Base-by-base conservation (phyloP, 37 sponge, comb jelly and placozoan genomes). In the Axinella damicornis region DNA sequence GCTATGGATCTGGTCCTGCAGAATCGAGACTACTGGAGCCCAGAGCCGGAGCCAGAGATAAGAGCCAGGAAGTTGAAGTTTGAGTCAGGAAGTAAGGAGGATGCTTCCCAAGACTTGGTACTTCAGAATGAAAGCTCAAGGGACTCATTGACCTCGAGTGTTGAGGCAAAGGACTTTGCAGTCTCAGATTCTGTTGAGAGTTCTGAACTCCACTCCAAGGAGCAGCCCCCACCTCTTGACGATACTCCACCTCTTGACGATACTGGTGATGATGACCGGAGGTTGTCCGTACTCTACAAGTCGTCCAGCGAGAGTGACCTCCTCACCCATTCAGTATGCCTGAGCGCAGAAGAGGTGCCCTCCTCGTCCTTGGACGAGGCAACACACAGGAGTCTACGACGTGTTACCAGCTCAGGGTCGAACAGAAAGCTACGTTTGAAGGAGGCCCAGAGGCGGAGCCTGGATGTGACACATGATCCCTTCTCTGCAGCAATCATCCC, bases 271-370 rank as follows among this genome's bases (percentile, higher is more conserved):
- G 35, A 25, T 38, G 82, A 70, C 22, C 63, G 25, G 64, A 62
- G 58, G 53, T n/a, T 21, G 64, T 63, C 60, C 22, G 21, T 38
- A 53, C 59, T 82, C 0, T 73, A 39, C 36, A 78, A 79, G 64
- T 78, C 87, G 27, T 79, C 65, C 73, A 86, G 87, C 37, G 87
- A 86, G 24, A 64, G 87, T 20, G 79, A 79, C 28, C 30, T 86
- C 0, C 71, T 32, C 16, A 22, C 33, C 28, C 68, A 32, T 18
- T 16, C 32, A 11, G 33, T 18, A 19, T 14, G 28, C 34, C 2
- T 24, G 68, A 34, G 33, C 33, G 34, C 20, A 5, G 34, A 67
- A 11, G 68, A 67, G 68, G 68, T 5, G n/a, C 57, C 18, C 62
- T 6, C 25, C 25, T 61, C 14, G 62, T 22, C 27, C 5, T 14